Conservation (phyloP, 2,797 vertebrate species). For the Argyrosomus regius region DNA sequence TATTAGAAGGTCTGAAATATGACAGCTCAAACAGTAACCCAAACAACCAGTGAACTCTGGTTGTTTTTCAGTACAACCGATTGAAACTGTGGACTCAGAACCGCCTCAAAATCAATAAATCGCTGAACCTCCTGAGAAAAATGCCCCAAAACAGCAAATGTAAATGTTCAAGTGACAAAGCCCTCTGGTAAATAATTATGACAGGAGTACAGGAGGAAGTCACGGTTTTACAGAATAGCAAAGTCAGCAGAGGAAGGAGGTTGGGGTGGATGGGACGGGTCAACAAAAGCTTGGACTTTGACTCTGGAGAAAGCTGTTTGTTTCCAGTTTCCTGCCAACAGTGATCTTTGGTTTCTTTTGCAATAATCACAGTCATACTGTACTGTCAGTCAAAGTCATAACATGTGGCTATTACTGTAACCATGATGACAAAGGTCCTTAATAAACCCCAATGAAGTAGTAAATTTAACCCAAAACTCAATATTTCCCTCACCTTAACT, state of each 20-base stretch:
- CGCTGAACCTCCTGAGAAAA: too few species aligned
- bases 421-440: not conserved
- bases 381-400: not conserved
- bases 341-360: not conserved
- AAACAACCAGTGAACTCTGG: not conserved
- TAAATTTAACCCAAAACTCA: not conserved
- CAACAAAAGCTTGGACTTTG: not conserved
- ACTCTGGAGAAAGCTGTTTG: not conserved
- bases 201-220: not conserved
- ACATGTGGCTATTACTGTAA: not conserved
- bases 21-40: not conserved
- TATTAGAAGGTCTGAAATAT: not conserved
- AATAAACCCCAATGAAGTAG: not conserved
- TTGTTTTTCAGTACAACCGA: not conserved
- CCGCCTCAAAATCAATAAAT: not conserved
- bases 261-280: not conserved
- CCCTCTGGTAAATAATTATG: not conserved
- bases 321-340: not conserved
- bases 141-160: not conserved
- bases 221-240: not conserved
- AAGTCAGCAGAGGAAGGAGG: not conserved
- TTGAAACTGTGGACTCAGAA: not conserved
- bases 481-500: not conserved
- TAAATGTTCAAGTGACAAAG: not conserved
- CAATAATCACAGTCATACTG: too few species aligned